A percentile compares a stretch with the other conserved stretches of the same genome.
Evolutionary conservation across 2,888 invertebrate species (phyloP).

Genomic region (Lepidocyrtinus sp.): DNA sequence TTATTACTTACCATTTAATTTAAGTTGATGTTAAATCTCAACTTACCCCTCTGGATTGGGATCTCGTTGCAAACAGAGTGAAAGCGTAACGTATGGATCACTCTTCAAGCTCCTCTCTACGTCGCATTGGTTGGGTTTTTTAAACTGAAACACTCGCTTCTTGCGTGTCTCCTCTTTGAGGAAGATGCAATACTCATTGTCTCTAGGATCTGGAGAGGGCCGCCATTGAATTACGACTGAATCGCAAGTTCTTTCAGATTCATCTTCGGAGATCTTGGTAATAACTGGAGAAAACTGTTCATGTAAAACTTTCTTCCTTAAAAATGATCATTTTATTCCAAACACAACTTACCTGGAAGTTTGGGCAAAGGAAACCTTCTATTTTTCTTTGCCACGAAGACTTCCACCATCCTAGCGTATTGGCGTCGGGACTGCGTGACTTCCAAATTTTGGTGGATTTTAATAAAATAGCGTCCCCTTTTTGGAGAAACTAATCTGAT

Average conservation of each 20-base stretch:
- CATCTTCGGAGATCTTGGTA: conserved; percentile 75
- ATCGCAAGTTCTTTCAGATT: conserved; percentile 74
- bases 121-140: conserved; percentile 74
- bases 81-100: conserved; percentile 72
- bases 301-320: not conserved
- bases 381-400: conserved; percentile 69
- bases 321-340: not conserved
- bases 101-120: conserved; percentile 73
- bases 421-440: not conserved
- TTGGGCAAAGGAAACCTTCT: conserved; percentile 75
- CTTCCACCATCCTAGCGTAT: conserved; percentile 65
- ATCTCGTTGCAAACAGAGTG: conserved; percentile 72
- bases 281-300: conserved; percentile 70
- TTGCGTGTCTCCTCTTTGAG: conserved; percentile 72
- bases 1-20: no score
- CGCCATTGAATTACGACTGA: conserved; percentile 77
- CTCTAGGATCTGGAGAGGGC: conserved; percentile 74
- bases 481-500: conserved; percentile 63
- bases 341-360: conserved; percentile 73
- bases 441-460: conserved; percentile 49
- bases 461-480: conserved; percentile 65
- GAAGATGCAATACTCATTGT: conserved; percentile 73
- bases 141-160: conserved; percentile 68
- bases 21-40: no score
- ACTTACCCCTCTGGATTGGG: conserved; percentile 58